Base-by-base conservation (phyloP, 2,113 vertebrate species). In the Mohoua ochrocephala region DNA sequence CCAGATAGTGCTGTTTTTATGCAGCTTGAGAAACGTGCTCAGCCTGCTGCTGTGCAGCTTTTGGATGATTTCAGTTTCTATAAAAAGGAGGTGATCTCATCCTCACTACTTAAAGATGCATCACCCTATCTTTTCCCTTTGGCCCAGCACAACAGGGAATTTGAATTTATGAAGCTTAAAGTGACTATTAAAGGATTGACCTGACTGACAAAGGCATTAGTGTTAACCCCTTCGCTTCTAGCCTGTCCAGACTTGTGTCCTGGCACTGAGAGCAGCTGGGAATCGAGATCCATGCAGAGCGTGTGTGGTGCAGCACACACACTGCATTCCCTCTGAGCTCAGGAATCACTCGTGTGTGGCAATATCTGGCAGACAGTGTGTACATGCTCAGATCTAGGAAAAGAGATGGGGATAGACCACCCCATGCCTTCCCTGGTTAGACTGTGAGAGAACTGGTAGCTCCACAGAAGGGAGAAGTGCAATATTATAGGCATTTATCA, bases 71-170 rank as follows among this genome's bases (percentile, higher is more conserved):
- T 96, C 96, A 96, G 65, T 49, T 94, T 70, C 96, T 95, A 97
- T 92, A 95, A 92, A 96, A 92, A 96, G 88, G 69, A 42, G 83
- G 68, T 97, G 96, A 97, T 91, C 91, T 96, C 95, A 97, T 89
- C 83, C 49, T 78, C 56, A 35, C 53, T 75, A 9, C 93, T 97
- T 95, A 96, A 96, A 97, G 96, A 84, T 91, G 61, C 79, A 96
- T 84, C 49, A 65, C 56, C 63, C 53, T 86, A 1, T 26, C 56
- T 88, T 80, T 87, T 80, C 33, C 42, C 42, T 68, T 95, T 84
- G 63, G 63, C 63, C 42, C 65, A 84, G 53, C 39, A 60, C 1
- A 1, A 82, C 64, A 41, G 31, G 11, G 61, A 88, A 73, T 89
- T 68, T 69, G 61, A 84, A 94, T 95, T 86, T 73, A 86, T 64